Conservation (phyloP, 2,888 invertebrate genomes). For the Brachyptera risi region DNA sequence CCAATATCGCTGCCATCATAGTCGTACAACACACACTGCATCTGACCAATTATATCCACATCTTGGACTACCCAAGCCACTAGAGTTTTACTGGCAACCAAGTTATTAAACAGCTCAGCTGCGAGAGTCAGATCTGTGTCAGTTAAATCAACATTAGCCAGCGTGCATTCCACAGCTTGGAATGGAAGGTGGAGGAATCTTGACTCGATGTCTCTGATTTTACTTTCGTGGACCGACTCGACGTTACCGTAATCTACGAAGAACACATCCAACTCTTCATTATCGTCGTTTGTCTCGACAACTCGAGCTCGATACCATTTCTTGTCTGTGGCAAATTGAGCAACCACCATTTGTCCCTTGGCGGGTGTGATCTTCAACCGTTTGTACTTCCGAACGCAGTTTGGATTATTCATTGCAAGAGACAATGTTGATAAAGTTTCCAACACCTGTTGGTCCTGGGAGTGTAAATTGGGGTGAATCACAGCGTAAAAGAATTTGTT, state of each 20-base stretch:
- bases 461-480: background rate
- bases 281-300: conserved; percentile 6
- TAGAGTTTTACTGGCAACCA: background rate
- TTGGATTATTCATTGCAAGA: conserved; percentile 6
- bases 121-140: background rate
- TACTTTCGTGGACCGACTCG: conserved; percentile 5
- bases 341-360: conserved; percentile 23
- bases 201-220: conserved; percentile 18
- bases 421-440: too few species aligned
- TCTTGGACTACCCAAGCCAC: background rate
- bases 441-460: background rate
- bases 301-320: conserved; percentile 22
- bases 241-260: conserved; percentile 24
- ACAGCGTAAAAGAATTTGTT: background rate
- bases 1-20: background rate
- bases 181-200: conserved; percentile 27
- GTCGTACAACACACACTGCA: background rate
- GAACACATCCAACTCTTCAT: background rate
- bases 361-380: conserved; percentile 10
- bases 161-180: conserved; percentile 17
- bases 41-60: too few species aligned
- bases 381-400: background rate
- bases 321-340: conserved; percentile 2
- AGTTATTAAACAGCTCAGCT: background rate
- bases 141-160: conserved; percentile 8